phyloP scores from a whole-genome alignment of 2,113 vertebrate genomes.

The Tyrannus savana region DNA sequence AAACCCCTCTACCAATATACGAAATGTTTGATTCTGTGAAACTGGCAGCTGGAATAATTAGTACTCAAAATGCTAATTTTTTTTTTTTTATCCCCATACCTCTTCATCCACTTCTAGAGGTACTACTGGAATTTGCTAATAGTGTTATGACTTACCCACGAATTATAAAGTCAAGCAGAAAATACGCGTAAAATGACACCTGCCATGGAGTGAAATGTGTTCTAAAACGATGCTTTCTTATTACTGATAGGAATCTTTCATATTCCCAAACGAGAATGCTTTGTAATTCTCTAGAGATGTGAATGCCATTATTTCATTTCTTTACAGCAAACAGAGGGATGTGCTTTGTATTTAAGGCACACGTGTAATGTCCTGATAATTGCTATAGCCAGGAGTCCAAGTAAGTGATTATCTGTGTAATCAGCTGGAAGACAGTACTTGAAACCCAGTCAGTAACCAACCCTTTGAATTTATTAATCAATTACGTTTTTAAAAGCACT shows the following conservation, averaged over 20 bases:
- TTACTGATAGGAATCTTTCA: neutral
- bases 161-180: neutral
- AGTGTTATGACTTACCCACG: neutral
- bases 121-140: neutral
- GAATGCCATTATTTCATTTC: neutral
- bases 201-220: neutral
- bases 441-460: neutral
- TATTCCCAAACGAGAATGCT: neutral
- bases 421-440: neutral
- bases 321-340: neutral
- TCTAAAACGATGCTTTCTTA: neutral
- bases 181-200: neutral
- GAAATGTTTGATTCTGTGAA: neutral
- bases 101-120: neutral
- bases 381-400: neutral
- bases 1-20: neutral
- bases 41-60: neutral
- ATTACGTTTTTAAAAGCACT: neutral
- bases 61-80: neutral
- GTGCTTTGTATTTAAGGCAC: neutral
- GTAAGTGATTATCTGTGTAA: neutral
- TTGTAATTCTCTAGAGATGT: neutral
- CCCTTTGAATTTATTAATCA: conserved; percentile 8
- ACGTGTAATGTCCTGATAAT: neutral
- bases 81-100: neutral